Conservation (phyloP, 2,888 invertebrate species). For the Pandemis corylana region DNA sequence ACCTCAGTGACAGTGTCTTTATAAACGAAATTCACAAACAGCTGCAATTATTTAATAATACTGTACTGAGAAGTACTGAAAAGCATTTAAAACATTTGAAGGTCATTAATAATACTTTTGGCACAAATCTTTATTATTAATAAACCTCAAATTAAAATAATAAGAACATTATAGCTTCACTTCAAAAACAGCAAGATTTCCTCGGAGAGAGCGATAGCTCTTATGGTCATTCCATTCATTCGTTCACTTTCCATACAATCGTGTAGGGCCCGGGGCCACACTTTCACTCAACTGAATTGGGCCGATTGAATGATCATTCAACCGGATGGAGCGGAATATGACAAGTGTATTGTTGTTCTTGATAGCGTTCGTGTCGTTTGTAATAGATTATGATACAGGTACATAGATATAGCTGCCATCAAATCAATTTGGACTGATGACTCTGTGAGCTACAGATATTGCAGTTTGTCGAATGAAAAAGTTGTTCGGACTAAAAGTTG, state of each 20-base stretch:
- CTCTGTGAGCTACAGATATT: no score
- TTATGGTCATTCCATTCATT: constrained; percentile 28
- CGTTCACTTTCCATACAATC: constrained; percentile 38
- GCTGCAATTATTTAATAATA: no score
- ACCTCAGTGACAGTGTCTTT: no score
- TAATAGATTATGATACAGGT: neutral
- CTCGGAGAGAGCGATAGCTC: constrained; percentile 23
- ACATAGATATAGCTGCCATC: neutral
- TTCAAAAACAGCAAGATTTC: constrained; percentile 12
- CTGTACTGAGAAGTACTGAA: no score
- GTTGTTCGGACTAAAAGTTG: no score
- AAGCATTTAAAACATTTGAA: no score
- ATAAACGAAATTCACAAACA: no score
- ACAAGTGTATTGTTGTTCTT: constrained; percentile 16
- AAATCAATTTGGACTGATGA: no score
- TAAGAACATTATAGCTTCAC: neutral
- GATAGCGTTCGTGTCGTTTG: constrained; percentile 23
- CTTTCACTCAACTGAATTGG: constrained; percentile 39
- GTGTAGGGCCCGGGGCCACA: constrained; percentile 30
- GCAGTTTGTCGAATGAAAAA: no score
- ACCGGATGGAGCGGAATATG: constrained; percentile 25
- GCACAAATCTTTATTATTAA: no score
- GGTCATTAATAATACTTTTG: no score
- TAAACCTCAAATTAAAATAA: no score
- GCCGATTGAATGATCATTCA: constrained; percentile 40